Base-by-base conservation (phyloP, 1,140 invertebrate genomes). In the Heliothis subflexa region DNA sequence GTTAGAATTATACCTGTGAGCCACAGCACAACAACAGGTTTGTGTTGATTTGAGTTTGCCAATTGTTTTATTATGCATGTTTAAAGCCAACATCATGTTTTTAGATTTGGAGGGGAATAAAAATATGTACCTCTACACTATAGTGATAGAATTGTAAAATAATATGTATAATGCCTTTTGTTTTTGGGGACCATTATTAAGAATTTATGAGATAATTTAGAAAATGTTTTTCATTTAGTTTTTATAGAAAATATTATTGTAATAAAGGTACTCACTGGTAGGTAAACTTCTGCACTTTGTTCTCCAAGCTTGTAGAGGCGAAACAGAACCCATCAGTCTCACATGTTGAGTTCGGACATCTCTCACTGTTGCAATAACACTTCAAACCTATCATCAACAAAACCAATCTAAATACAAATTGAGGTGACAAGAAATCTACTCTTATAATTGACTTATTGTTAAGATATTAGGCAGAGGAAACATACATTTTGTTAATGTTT, bases 311-410 rank as follows among this genome's bases (percentile, higher is more conserved):
- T 74, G 97, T 97, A 40, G 97, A 97, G 3, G 98, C 97, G 85
- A 97, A 98, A 93, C 98, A 98, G 86, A 96, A 97, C 18, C 98
- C 98, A 95, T 98, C 97, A 7, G 98, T 98, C 89, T 97, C 96
- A 95, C 98, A 98, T 45, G 97, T 97, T 86, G 96, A 94, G 93
- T 98, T 98, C n/a, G 95, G 95, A n/a, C 92, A 94, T 76, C 85
- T 87, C 7, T 88, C 85, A 79, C 85, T 89, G 79, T 94, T 93
- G 86, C 92, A 94, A 74, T 92, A 94, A 83, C 92, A 94, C 84
- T 93, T 94, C 78, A 94, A 81, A 25, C 89, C 92, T 94, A 64
- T 10, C 4, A 33, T 12, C 18, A 70, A n/a, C n/a, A 49, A 14
- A n/a, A 70, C 28, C 5, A n/a, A 33, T 70, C 9, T 57, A 0